These are phyloP conservation scores for Falco columbarius DNA, from an alignment of 2,797 vertebrate genomes.

Conservation along the genomic window DNA sequence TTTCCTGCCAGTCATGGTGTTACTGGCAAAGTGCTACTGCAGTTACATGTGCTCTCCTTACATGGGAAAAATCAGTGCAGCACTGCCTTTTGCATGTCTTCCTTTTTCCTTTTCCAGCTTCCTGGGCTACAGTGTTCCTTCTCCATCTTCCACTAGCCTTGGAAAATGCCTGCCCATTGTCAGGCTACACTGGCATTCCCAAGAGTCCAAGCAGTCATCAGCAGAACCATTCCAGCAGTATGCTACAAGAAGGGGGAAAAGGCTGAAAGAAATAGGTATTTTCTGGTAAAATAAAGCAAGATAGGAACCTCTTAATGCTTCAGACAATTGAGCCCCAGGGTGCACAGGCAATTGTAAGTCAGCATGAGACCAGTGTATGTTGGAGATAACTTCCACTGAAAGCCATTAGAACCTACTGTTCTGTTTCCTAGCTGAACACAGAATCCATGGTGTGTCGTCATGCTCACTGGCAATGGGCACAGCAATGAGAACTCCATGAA, in stretches of 20 bases:
- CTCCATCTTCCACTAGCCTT: neutral
- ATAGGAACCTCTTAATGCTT: neutral
- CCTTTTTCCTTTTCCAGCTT: neutral
- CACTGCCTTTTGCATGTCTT: fast-evolving
- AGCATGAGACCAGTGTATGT: neutral
- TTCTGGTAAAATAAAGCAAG: neutral
- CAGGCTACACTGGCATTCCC: neutral
- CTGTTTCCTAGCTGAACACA: neutral
- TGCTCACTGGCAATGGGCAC: neutral
- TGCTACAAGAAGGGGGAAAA: neutral
- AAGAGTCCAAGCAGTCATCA: neutral
- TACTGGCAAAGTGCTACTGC: neutral
- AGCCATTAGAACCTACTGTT: neutral
- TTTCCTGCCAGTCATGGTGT: neutral
- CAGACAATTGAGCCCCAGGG: neutral
- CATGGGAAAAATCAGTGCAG: neutral
- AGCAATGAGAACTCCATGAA: neutral
- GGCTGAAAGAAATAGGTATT: neutral
- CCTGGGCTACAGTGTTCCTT: neutral
- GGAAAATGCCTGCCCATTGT: neutral
- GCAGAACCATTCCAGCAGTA: neutral
- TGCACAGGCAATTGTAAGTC: neutral
- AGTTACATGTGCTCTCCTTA: neutral
- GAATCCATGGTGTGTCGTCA: neutral
- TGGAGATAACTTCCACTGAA: neutral